These are phyloP conservation scores for Centruroides sculpturatus DNA, from an alignment of 1,140 invertebrate species.

Conservation along the genomic window DNA sequence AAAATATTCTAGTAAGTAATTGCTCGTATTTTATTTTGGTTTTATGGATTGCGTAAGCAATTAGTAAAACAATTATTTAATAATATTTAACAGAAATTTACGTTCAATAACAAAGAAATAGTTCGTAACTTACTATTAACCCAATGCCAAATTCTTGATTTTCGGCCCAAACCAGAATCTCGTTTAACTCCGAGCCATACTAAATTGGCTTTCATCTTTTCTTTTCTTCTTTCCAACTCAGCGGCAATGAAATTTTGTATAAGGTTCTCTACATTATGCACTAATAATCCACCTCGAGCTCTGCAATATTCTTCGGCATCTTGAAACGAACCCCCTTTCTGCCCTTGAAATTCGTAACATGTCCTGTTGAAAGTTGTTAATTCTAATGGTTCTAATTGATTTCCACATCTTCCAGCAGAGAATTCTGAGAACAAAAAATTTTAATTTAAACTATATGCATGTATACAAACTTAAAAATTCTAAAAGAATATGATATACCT, in stretches of 20 bases:
- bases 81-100: too few species aligned
- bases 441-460: too few species aligned
- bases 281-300: slow-evolving; percentile 48
- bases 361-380: slow-evolving; percentile 36
- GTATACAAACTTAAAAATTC: too few species aligned
- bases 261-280: slow-evolving; percentile 54
- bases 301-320: slow-evolving; percentile 55
- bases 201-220: slow-evolving; percentile 54
- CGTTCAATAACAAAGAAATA: not conserved
- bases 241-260: slow-evolving; percentile 47
- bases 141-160: slow-evolving; percentile 74
- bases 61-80: too few species aligned
- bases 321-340: slow-evolving; percentile 57
- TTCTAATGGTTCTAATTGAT: slow-evolving; percentile 19
- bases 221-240: slow-evolving; percentile 62
- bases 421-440: slow-evolving; percentile 21
- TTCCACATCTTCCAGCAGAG: slow-evolving; percentile 24
- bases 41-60: too few species aligned
- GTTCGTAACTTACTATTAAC: slow-evolving; percentile 48
- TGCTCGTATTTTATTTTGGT: too few species aligned
- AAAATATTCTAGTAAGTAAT: too few species aligned
- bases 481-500: slow-evolving; percentile 37
- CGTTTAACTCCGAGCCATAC: slow-evolving; percentile 84
- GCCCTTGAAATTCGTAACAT: slow-evolving; percentile 61
- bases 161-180: slow-evolving; percentile 51